These are phyloP conservation scores for Callopanchax toddi DNA, from an alignment of 2,113 vertebrate genomes.

Conservation along the genomic window DNA sequence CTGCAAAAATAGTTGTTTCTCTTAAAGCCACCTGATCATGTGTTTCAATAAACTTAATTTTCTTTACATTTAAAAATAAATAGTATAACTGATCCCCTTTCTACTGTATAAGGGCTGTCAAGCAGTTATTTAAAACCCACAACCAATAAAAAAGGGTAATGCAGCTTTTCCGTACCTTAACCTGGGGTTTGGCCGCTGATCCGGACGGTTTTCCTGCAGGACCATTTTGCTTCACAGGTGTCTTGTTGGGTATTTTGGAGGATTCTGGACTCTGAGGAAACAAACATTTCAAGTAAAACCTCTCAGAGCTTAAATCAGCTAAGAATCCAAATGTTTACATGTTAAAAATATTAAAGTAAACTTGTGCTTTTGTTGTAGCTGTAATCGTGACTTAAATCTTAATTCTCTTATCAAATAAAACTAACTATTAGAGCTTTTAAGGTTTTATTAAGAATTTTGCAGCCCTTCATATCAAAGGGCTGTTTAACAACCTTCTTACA, in stretches of 20 bases:
- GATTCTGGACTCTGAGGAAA: slow-evolving; percentile 54
- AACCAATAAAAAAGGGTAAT: slow-evolving; percentile 5
- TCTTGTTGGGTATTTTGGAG: slow-evolving; percentile 74
- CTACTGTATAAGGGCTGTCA: background rate
- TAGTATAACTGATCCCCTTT: background rate
- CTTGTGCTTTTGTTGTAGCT: no score
- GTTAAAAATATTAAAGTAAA: no score
- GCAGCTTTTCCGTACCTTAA: slow-evolving; percentile 61
- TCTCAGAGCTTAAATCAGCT: background rate
- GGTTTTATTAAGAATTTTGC: no score
- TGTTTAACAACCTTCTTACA: no score
- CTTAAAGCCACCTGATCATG: no score
- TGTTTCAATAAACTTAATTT: no score
- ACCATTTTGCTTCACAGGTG: slow-evolving; percentile 72
- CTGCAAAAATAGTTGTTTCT: no score
- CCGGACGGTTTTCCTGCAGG: slow-evolving; percentile 70
- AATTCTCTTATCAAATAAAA: no score
- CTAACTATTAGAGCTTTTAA: no score
- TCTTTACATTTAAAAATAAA: background rate
- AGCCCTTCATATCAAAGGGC: no score
- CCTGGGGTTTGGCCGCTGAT: slow-evolving; percentile 62
- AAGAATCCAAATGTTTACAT: background rate
- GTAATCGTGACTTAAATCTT: no score
- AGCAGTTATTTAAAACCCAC: background rate
- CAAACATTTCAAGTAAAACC: slow-evolving; percentile 16